Conservation (phyloP, 2,797 vertebrate species). For the Triplophysa bombifrons region DNA sequence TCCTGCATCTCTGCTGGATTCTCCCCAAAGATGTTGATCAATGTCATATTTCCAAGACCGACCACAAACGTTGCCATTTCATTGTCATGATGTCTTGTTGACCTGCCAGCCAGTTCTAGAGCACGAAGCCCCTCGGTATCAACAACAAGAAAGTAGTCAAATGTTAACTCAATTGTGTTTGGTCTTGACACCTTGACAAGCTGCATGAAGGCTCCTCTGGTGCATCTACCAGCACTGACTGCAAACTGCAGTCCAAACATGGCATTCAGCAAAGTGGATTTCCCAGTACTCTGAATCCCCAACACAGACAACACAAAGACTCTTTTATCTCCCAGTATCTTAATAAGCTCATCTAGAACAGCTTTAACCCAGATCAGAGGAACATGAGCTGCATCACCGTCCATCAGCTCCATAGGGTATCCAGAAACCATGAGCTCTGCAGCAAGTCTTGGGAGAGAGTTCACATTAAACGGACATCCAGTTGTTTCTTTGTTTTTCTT, state of each 20-base stretch:
- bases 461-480: conserved; percentile 25
- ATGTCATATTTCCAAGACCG: conserved; percentile 73
- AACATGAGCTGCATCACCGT: conserved; percentile 77
- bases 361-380: conserved; percentile 73
- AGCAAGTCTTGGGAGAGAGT: conserved; percentile 67
- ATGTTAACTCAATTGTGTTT: no score
- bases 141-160: background rate
- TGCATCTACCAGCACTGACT: background rate
- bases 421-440: conserved; percentile 75
- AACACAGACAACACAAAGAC: conserved; percentile 66
- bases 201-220: conserved; percentile 6
- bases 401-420: conserved; percentile 77
- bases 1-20: no score
- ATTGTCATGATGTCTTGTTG: background rate
- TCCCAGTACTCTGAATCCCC: background rate
- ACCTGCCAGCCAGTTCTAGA: background rate
- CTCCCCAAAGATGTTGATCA: background rate
- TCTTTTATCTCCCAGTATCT: conserved; percentile 68
- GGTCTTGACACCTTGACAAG: no score
- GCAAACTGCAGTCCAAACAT: conserved; percentile 1
- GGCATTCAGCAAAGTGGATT: conserved; percentile 5
- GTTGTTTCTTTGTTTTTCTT: background rate
- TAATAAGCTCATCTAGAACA: conserved; percentile 72
- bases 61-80: conserved; percentile 9
- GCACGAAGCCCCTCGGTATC: background rate